Evolutionary conservation across 2,888 invertebrate genomes (phyloP), one percentile per base, ranked within the genome.

Genomic region (Helleia helle): DNA sequence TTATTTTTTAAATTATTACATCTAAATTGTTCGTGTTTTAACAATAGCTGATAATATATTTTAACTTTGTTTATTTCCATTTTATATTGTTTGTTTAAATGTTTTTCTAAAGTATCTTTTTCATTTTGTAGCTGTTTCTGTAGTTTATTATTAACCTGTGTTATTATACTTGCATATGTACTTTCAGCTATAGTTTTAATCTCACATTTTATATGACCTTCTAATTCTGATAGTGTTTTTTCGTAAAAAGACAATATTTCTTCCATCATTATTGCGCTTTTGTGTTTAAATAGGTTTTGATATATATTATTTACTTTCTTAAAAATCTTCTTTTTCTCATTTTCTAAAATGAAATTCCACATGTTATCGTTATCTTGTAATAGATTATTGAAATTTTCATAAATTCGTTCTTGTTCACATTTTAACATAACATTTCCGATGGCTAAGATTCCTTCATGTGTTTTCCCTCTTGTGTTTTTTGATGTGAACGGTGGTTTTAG

Each of bases 401-500:
- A 41, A 54, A 77, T 77, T 22, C 50, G 55, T 1, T 43, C 54
- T 14, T 62, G 56, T 49, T 81, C 75, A 28, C 45, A 55, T 47
- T 61, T 53, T 22, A 80, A 51, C 5, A 79, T 53, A 37, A 49
- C 51, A 51, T 77, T 59, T 1, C 81, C 84, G 39, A 83, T 83
- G 8, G 52, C 50, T 29, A 81, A 56, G 44, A 84, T 77, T 26
- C 84, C 83, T 59, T 72, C 59, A 47, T 84, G 83, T 24, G 83
- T 69, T 47, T 56, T 67, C 2, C 74, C 79, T 58, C 79, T 67
- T 9, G 69, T 71, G 41, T 79, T 73, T 65, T 76, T 83, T 1
- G 83, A 80, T 9, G 84, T 84, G 47, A 83, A 79, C 0, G 84
- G 84, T 25, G 81, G 76, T 17, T 59, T 58, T 5, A 84, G 54